These are phyloP conservation scores for Doryteuthis pealeii DNA, from an alignment of 1,140 invertebrate genomes.

Conservation along the genomic window DNA sequence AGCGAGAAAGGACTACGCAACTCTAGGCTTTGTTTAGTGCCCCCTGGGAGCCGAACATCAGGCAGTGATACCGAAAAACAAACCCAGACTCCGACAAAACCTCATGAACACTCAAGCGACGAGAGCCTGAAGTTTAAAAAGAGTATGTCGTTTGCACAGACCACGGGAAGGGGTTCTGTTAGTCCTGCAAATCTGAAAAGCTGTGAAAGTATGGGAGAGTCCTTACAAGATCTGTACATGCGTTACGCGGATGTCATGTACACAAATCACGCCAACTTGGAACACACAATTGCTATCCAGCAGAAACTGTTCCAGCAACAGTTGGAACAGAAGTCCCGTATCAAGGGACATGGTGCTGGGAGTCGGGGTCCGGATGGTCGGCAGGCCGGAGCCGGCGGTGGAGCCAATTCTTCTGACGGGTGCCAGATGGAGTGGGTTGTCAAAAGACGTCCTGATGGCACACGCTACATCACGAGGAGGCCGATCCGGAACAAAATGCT, in stretches of 20 bases:
- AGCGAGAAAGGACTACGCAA: slow-evolving; percentile 50
- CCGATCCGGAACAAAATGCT: slow-evolving; percentile 72
- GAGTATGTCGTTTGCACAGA: background rate
- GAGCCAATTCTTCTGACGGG: slow-evolving; percentile 22
- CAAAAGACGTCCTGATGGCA: slow-evolving; percentile 76
- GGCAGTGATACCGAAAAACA: slow-evolving; percentile 55
- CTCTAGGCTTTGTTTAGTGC: slow-evolving; percentile 55
- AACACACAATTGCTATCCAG: slow-evolving; percentile 74
- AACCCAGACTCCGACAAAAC: slow-evolving; percentile 51
- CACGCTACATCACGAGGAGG: slow-evolving; percentile 75
- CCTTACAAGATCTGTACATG: slow-evolving; percentile 55
- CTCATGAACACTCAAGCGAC: slow-evolving; percentile 42
- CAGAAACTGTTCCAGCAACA: slow-evolving; percentile 70
- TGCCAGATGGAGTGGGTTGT: slow-evolving; percentile 77
- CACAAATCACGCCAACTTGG: slow-evolving; percentile 72
- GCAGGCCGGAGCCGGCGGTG: slow-evolving; percentile 30
- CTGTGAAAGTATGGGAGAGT: slow-evolving; percentile 43
- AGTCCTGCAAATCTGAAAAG: slow-evolving; percentile 4
- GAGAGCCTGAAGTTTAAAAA: slow-evolving; percentile 24
- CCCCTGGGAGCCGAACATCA: slow-evolving; percentile 37
- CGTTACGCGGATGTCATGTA: slow-evolving; percentile 67
- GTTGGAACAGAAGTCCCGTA: slow-evolving; percentile 49
- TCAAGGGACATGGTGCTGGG: slow-evolving; percentile 31
- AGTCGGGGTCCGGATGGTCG: slow-evolving; percentile 11
- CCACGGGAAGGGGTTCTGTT: background rate